phyloP scores from a whole-genome alignment of 2,888 invertebrate genomes.

The Mesorhabditis belari region DNA sequence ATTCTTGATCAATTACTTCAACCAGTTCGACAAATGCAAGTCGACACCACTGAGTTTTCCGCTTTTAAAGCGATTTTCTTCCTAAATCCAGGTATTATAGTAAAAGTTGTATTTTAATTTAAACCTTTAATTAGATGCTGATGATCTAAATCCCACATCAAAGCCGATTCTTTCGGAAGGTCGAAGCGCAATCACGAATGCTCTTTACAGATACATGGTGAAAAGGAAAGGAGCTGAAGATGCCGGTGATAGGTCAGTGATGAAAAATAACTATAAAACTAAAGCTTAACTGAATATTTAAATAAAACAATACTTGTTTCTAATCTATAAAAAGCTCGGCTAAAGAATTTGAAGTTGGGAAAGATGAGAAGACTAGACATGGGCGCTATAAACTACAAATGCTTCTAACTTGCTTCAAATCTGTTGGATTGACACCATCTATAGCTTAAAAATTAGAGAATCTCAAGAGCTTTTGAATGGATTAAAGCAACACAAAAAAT shows the following conservation, averaged over 20 bases:
- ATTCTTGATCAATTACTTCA: constrained; percentile 50
- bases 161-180: constrained; percentile 35
- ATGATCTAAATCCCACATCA: constrained; percentile 39
- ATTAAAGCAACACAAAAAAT: no score
- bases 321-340: no score
- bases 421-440: no score
- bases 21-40: constrained; percentile 42
- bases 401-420: no score
- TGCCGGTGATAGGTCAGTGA: constrained; percentile 37
- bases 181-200: constrained; percentile 43
- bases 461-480: no score
- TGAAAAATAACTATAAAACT: no score
- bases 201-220: constrained; percentile 48
- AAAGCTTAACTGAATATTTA: no score
- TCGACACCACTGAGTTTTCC: constrained; percentile 49
- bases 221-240: constrained; percentile 39
- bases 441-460: no score
- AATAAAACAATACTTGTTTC: no score
- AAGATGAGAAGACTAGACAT: no score
- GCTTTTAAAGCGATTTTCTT: constrained; percentile 52
- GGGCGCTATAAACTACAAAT: no score
- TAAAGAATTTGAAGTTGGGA: no score
- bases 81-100: constrained; percentile 45
- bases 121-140: constrained; percentile 35
- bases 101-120: constrained; percentile 1